Percentiles rank a stretch among this genome's conserved stretches.
These are phyloP conservation scores for Cyphomyrus discorhynchus DNA, from an alignment of 2,113 vertebrate species.

Conservation along the genomic window DNA sequence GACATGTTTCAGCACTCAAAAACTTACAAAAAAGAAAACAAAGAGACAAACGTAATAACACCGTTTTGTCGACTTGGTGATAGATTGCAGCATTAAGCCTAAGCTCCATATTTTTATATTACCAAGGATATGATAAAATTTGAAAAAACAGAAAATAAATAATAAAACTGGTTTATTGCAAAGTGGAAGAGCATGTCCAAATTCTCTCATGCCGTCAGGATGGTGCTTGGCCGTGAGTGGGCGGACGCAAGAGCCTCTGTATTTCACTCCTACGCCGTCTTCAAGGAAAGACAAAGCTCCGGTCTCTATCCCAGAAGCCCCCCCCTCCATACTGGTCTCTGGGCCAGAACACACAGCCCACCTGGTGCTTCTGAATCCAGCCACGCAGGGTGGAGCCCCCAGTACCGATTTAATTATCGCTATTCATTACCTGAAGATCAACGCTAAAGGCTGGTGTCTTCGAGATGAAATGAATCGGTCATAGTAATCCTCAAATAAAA, in stretches of 20 bases:
- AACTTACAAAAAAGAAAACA: background rate
- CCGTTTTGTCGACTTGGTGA: background rate
- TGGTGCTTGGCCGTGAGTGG: background rate
- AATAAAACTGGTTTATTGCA: background rate
- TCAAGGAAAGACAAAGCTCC: background rate
- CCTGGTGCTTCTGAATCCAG: background rate
- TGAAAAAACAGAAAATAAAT: conserved; percentile 1
- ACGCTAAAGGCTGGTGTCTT: background rate
- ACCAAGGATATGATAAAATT: background rate
- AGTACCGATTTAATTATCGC: background rate
- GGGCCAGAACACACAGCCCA: background rate
- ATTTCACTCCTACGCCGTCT: conserved; percentile 3
- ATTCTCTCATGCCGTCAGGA: background rate
- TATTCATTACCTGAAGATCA: conserved; percentile 5
- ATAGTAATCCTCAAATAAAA: conserved; percentile 18
- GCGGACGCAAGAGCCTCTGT: background rate
- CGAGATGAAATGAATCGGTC: conserved; percentile 2
- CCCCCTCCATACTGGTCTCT: background rate
- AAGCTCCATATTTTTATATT: background rate
- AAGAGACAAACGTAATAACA: background rate
- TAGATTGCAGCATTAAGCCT: conserved; percentile 4
- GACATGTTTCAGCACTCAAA: background rate
- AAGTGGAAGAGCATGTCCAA: background rate
- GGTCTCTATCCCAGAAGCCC: background rate
- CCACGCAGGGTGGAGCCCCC: background rate